phyloP scores from a whole-genome alignment of 2,797 vertebrate species.

The Falco peregrinus region DNA sequence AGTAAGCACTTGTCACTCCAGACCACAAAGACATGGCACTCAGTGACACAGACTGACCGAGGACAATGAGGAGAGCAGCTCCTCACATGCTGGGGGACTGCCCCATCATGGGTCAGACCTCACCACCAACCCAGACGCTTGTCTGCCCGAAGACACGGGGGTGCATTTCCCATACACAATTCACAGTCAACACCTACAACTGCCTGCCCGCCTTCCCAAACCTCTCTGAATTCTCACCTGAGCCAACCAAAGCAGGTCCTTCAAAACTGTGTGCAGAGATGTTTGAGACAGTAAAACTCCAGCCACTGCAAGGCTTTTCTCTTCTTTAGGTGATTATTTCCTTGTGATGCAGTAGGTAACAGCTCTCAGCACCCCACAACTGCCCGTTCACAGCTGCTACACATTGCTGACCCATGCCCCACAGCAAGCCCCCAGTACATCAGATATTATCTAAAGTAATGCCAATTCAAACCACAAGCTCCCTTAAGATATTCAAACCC shows the following conservation, averaged over 20 bases:
- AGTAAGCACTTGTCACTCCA: background rate
- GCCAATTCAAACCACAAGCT: background rate
- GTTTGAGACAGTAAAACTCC: background rate
- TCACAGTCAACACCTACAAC: background rate
- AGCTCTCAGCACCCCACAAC: background rate
- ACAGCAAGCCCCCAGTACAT: background rate
- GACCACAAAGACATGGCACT: background rate
- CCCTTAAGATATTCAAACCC: background rate
- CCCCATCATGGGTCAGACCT: rapidly evolving
- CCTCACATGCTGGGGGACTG: rapidly evolving
- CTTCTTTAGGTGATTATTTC: background rate
- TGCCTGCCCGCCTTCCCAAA: background rate
- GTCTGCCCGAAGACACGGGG: rapidly evolving
- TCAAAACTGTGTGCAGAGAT: background rate
- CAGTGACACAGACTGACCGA: rapidly evolving
- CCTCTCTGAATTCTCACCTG: background rate
- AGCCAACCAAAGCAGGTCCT: background rate
- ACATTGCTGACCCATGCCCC: background rate
- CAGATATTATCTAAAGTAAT: rapidly evolving
- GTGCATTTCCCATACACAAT: rapidly evolving
- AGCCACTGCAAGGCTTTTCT: background rate
- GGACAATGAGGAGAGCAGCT: background rate
- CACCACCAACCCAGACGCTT: too few species aligned
- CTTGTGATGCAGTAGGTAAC: background rate
- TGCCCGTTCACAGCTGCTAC: background rate